Base-by-base conservation (phyloP, 2,113 vertebrate species). In the Muscicapa adusta region DNA sequence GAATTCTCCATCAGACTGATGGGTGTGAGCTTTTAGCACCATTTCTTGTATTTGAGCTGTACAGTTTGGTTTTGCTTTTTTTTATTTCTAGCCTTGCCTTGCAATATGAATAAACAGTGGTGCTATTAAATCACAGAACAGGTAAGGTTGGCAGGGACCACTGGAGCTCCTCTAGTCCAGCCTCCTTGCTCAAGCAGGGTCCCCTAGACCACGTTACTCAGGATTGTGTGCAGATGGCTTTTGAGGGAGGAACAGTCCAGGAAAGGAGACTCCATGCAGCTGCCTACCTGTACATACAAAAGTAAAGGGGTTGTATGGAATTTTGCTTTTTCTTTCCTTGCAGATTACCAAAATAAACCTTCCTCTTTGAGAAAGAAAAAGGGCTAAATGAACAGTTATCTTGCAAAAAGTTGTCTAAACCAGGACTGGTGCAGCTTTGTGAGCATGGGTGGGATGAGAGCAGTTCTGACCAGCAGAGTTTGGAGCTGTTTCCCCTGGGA, bases 1-100 rank as follows among this genome's bases (percentile, higher is more conserved):
- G 58, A 82, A 54, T 89, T 94, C 78, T 88, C 56, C 47, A 45
- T 45, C 48, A 82, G 51, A 42, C 47, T 88, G 71, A 85, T 93
- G 57, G 67, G 68, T 26, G 78, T 26, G 43, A 85, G 71, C 19
- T 90, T 91, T 86, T 78, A 67, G 43, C 78, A 60, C 51, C 25
- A 9, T 74, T 92, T 88, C 72, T 83, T 42, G 29, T 50, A 62
- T 88, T 93, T 82, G 67, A 85, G 45, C 53, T 2, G 0, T 45
- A 23, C 33, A 26, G 50, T 79, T 58, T 56, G 40, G 40, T 67
- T 88, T 70, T 56, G 12, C 26, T 76, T 80, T 53, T 42, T 73
- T 93, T 88, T 40, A 42, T 18, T 91, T 79, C 36, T 42, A 29
- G 33, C 47, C 29, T 68, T 82, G 29, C 25, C 28, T 56, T 70